Percentiles rank a stretch among this genome's conserved stretches.
These are phyloP conservation scores for Montipora efflorescens DNA, from an alignment of 64 coral and sea anemone species.

Conservation along the genomic window DNA sequence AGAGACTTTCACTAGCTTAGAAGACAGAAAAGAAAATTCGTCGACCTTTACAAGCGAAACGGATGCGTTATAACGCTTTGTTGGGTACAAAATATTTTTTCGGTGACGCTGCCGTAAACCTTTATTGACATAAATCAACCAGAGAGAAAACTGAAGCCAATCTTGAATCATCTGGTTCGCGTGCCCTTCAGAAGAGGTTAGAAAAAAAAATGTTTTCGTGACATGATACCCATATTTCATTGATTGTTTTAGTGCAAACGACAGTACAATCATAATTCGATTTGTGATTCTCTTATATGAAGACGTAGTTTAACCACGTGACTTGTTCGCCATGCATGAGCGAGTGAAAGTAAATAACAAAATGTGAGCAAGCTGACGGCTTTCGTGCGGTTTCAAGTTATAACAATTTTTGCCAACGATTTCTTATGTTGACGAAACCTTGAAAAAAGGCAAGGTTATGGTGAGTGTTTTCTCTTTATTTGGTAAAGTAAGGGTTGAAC, in stretches of 20 bases:
- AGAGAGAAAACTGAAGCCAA: not conserved
- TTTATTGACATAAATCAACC: not conserved
- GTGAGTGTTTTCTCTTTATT: slow-evolving; percentile 3
- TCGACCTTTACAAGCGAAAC: no score
- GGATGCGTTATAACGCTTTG: no score
- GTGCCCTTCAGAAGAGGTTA: not conserved
- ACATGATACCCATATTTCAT: not conserved
- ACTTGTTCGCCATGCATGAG: slow-evolving; percentile 26
- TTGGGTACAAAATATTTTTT: no score
- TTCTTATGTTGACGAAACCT: not conserved
- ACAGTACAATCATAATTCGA: not conserved
- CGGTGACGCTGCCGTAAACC: no score
- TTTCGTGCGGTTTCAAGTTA: not conserved
- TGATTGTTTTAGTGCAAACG: not conserved
- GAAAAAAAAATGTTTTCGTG: not conserved
- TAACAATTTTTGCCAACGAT: not conserved
- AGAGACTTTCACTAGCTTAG: no score
- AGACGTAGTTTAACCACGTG: not conserved
- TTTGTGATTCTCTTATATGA: slow-evolving; percentile 22
- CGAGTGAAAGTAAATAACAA: slow-evolving; percentile 23
- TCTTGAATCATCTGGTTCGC: not conserved
- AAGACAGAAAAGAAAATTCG: no score
- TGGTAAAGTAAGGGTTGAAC: not conserved
- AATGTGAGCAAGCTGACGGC: not conserved
- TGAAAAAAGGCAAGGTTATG: slow-evolving; percentile 7